phyloP scores from a whole-genome alignment of 2,113 vertebrate genomes.

The Solea solea region DNA sequence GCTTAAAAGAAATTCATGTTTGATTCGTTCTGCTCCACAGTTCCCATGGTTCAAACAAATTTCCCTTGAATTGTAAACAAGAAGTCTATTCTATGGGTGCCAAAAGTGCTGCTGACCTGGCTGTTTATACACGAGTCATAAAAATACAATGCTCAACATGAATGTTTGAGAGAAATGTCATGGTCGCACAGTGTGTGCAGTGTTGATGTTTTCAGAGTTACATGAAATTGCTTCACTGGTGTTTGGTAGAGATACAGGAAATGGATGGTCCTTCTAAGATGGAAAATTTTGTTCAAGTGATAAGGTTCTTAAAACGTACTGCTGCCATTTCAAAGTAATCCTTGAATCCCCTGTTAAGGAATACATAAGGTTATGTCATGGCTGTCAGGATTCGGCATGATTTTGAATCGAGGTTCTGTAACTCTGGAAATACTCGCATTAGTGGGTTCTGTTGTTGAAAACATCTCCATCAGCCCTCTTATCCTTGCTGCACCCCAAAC shows the following conservation, averaged over 20 bases:
- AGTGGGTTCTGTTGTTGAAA: too few relatives aligned
- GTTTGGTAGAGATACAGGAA: conserved; percentile 21
- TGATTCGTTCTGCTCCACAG: conserved; percentile 18
- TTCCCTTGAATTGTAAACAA: conserved; percentile 36
- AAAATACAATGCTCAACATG: conserved; percentile 17
- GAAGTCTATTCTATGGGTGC: conserved; percentile 15
- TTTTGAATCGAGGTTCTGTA: too few relatives aligned
- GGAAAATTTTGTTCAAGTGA: background rate
- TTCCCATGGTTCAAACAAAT: conserved; percentile 19
- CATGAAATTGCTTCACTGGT: conserved; percentile 1
- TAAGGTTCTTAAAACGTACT: background rate
- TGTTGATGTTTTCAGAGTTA: conserved; percentile 32
- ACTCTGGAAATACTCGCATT: too few relatives aligned
- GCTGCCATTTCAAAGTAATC: background rate
- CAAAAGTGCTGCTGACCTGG: conserved; percentile 1
- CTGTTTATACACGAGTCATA: conserved; percentile 42
- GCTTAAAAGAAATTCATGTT: conserved; percentile 6
- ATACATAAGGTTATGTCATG: too few relatives aligned
- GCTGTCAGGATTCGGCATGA: too few relatives aligned
- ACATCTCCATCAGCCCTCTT: too few relatives aligned
- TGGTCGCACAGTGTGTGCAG: background rate
- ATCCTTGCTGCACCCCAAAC: too few relatives aligned
- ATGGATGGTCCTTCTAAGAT: background rate
- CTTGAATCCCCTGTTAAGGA: too few relatives aligned
- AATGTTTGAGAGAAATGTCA: conserved; percentile 34